Conservation (phyloP, 2,797 vertebrate species). For the Micropoecilia bifurca region DNA sequence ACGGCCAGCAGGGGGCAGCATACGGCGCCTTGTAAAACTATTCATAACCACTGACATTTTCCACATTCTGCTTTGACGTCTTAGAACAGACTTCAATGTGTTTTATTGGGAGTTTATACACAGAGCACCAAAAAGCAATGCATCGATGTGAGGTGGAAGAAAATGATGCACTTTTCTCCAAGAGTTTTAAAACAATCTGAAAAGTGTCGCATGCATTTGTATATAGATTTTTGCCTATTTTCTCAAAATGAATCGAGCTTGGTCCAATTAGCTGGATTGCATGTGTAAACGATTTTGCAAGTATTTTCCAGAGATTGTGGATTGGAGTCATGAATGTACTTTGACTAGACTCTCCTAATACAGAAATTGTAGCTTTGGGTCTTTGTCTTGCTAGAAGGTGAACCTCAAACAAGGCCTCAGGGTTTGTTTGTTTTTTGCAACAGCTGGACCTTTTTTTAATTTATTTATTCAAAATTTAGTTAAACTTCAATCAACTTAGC, state of each 20-base stretch:
- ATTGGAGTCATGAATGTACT: not conserved
- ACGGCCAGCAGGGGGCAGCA: conserved; percentile 58
- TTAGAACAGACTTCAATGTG: not conserved
- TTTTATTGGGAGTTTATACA: not conserved
- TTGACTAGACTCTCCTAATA: not conserved
- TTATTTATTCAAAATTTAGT: not conserved
- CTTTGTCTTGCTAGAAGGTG: not conserved
- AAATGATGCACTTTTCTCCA: not conserved
- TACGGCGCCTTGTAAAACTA: not conserved
- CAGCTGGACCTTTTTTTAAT: not conserved
- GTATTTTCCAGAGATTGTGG: not conserved
- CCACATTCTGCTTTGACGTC: not conserved
- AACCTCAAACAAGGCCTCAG: not conserved
- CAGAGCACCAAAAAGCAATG: not conserved
- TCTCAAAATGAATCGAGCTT: not conserved
- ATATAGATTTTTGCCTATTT: not conserved
- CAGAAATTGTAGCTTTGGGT: not conserved
- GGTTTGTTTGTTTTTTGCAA: not conserved
- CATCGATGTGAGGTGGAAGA: not conserved
- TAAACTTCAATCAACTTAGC: not conserved
- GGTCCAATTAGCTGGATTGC: not conserved
- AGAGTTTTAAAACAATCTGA: not conserved
- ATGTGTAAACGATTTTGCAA: not conserved
- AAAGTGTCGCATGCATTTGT: not conserved
- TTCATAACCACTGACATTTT: not conserved